phyloP scores from a whole-genome alignment of 2,797 vertebrate genomes.

The Hozukius guyotensis region DNA sequence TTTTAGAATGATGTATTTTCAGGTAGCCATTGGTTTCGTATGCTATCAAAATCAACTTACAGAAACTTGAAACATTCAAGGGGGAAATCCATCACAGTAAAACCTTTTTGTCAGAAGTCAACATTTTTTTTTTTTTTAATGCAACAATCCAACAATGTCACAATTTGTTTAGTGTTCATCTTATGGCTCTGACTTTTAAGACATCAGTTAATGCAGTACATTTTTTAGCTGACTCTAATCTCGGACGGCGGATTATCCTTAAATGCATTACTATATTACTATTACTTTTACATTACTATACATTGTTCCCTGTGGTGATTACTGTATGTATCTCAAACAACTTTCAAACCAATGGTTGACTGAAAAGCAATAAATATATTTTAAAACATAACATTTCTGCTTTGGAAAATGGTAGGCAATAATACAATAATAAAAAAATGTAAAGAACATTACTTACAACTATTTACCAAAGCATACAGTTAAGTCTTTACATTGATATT shows the following conservation, averaged over 20 bases:
- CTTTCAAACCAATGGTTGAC: background rate
- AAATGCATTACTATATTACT: background rate
- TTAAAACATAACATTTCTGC: background rate
- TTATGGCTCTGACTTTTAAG: background rate
- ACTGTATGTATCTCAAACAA: background rate
- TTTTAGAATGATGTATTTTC: background rate
- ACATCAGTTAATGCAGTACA: background rate
- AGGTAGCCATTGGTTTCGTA: background rate
- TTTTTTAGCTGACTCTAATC: background rate
- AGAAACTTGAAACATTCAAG: background rate
- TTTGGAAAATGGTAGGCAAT: slow-evolving; percentile 36
- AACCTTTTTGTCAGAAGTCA: background rate
- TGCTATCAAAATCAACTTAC: background rate
- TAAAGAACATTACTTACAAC: slow-evolving; percentile 9
- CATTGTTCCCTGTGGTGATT: background rate
- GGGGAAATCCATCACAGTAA: background rate
- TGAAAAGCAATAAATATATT: background rate
- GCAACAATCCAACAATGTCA: background rate
- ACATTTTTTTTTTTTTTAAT: background rate
- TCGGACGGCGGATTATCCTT: background rate
- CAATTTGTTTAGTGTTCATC: background rate
- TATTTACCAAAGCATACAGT: slow-evolving; percentile 21
- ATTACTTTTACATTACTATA: background rate
- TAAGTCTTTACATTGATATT: background rate
- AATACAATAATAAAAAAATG: slow-evolving; percentile 1